phyloP scores from a whole-genome alignment of 2,113 vertebrate genomes.

The Microtus pennsylvanicus region DNA sequence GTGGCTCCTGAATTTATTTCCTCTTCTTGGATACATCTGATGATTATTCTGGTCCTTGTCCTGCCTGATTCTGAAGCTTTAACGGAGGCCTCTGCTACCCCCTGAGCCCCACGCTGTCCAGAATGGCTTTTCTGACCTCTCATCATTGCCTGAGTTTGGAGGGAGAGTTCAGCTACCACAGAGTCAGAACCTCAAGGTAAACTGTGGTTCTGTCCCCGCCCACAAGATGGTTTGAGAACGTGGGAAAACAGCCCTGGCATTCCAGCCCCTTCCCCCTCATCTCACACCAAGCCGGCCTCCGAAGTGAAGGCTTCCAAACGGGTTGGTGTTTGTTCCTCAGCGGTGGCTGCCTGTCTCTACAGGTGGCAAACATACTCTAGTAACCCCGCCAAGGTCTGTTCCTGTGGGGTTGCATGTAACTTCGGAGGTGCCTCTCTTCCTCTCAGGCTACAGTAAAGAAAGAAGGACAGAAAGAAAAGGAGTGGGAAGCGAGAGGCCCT shows the following conservation, averaged over 20 bases:
- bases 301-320: not conserved
- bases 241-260: not conserved
- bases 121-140: not conserved
- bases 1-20: not conserved
- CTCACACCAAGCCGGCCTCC: not conserved
- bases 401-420: not conserved
- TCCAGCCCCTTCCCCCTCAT: not conserved
- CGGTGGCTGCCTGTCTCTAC: not conserved
- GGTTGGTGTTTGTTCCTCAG: not conserved
- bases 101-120: not conserved
- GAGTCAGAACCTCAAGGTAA: conserved; percentile 17
- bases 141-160: not conserved
- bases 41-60: conserved; percentile 26
- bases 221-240: not conserved
- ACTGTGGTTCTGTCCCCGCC: not conserved
- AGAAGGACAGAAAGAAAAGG: not conserved
- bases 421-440: not conserved
- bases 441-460: not conserved
- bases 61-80: not conserved
- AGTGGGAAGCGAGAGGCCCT: conserved; percentile 15
- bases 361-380: not conserved
- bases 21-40: not conserved
- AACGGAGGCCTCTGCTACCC: not conserved
- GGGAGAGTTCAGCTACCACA: not conserved
- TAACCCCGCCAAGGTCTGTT: not conserved